Conservation (phyloP, 2,888 invertebrate species). For the Luperina testacea region DNA sequence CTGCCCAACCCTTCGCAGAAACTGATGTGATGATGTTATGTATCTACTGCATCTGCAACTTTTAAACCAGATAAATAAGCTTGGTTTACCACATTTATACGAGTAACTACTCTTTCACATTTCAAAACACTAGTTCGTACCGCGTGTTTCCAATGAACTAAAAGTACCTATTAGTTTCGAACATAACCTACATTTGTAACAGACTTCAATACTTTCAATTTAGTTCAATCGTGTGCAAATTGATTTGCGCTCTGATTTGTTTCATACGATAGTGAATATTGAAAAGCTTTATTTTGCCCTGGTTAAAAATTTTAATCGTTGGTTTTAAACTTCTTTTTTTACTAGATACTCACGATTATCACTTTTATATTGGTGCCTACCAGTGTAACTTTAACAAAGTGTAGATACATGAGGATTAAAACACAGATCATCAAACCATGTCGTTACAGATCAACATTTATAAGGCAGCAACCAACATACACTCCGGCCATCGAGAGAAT, state of each 20-base stretch:
- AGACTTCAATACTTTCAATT: constrained; percentile 36
- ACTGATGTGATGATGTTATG: neutral
- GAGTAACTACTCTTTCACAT: neutral
- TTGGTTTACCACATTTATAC: neutral
- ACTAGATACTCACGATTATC: no score
- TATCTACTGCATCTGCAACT: neutral
- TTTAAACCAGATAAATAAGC: neutral
- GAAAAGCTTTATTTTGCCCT: neutral
- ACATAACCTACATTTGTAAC: constrained; percentile 25
- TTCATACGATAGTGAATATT: constrained; percentile 12
- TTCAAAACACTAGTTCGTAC: neutral
- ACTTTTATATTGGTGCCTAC: neutral
- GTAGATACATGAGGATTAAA: neutral
- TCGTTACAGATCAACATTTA: neutral
- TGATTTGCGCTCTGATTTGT: constrained; percentile 25
- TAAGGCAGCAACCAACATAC: neutral
- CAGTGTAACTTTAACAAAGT: neutral
- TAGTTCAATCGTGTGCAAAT: constrained; percentile 17
- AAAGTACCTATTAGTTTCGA: constrained; percentile 37
- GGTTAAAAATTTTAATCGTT: neutral
- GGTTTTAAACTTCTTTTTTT: neutral
- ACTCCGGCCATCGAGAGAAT: neutral
- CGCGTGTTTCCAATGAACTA: constrained; percentile 26
- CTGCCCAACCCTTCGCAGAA: neutral
- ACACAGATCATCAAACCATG: neutral